Base-by-base conservation (phyloP, 2,113 vertebrate species). In the Tauraco erythrolophus region DNA sequence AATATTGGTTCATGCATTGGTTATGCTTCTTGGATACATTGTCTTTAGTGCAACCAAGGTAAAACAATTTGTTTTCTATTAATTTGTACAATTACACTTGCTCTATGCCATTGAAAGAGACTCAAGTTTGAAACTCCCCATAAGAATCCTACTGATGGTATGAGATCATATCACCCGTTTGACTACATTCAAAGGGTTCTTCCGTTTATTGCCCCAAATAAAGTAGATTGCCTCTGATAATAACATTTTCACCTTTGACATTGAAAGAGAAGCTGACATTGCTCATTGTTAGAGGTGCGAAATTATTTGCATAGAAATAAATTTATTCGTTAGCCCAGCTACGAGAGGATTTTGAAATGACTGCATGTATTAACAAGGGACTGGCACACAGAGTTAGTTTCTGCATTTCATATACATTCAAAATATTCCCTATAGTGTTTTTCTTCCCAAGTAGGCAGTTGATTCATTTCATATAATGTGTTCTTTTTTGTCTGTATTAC, bases 251-350 rank as follows among this genome's bases (percentile, higher is more conserved):
- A 61, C 83, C 62, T 91, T 66, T 74, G 72, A 25, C 37, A 50
- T 68, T 19, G 53, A 14, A 51, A 48, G 35, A 51, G 27, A 72
- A 53, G 11, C 81, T 95, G 79, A 4, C 33, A 70, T 46, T 35
- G 58, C 76, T 89, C 56, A 18, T 14, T 62, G 76, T 46, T 30
- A 43, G 74, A 64, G 72, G 31, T 35, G 22, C 56, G 43, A 65
- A 89, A 14, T 58, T 65, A 30, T 90, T 80, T 75, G 41, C 25
- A 5, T 18, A 45, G 61, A 46, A 51, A 62, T 23, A 24, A 57
- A 31, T 22, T 2, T 14, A 6, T 54, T 84, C 0, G 0, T n/a
- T 78, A 53, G 45, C 48, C 48, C 14, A 6, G 8, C 37, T 45
- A 4, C 8, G 33, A 10, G 54, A 72, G 45, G 69, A 14, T 65